These are phyloP conservation scores for Mythimna ferrago DNA, from an alignment of 2,888 invertebrate species.

Conservation along the genomic window DNA sequence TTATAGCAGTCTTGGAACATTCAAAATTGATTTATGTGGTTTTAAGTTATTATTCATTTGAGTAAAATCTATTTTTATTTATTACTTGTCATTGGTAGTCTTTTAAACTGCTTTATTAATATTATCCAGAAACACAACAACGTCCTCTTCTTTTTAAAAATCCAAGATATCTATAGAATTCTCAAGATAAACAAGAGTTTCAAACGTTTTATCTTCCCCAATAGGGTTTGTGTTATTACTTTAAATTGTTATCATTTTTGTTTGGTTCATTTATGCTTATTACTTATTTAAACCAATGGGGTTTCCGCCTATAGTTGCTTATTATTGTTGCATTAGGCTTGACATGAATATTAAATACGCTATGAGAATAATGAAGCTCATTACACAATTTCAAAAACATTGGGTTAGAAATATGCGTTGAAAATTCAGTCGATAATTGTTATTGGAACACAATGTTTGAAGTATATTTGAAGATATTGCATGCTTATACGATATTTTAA, in stretches of 20 bases:
- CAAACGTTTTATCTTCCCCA: background rate
- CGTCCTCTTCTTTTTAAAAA: slow-evolving; percentile 1
- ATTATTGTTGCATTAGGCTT: background rate
- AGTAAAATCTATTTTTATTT: background rate
- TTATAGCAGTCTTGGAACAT: background rate
- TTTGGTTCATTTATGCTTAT: background rate
- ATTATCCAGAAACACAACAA: slow-evolving; percentile 2
- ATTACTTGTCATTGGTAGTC: background rate
- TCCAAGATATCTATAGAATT: slow-evolving; percentile 8
- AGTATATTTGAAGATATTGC: background rate
- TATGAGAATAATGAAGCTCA: slow-evolving; percentile 3
- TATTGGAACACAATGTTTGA: background rate
- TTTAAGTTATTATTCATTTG: background rate
- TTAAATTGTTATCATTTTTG: slow-evolving; percentile 4
- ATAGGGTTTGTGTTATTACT: background rate
- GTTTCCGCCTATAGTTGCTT: background rate
- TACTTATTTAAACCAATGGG: background rate
- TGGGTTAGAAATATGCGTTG: background rate
- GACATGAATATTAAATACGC: slow-evolving; percentile 7
- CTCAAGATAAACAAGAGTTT: slow-evolving; percentile 5
- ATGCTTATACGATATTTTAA: background rate
- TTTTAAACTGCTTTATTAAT: slow-evolving; percentile 3
- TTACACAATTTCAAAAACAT: background rate
- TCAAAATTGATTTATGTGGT: background rate
- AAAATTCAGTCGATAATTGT: background rate